phyloP scores from a whole-genome alignment of 2,888 invertebrate species.

The Ichneumoninae sp. region DNA sequence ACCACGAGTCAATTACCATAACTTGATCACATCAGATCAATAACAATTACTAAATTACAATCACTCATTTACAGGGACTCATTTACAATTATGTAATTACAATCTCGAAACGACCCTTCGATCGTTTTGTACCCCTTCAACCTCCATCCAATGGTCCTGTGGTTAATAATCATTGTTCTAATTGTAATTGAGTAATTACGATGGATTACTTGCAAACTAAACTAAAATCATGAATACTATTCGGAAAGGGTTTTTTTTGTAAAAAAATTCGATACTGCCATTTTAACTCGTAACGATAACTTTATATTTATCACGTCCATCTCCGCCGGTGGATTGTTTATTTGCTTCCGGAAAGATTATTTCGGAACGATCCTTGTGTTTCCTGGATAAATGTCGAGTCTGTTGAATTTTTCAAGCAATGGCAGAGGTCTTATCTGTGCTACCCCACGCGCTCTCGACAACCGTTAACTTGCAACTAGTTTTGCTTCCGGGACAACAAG shows the following conservation, averaged over 20 bases:
- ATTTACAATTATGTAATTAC: no score
- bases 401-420: not conserved
- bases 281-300: constrained; percentile 4
- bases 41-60: no score
- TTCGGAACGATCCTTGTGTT: constrained; percentile 34
- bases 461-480: constrained; percentile 36
- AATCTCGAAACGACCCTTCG: not conserved
- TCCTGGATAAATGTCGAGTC: constrained; percentile 36
- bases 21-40: no score
- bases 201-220: not conserved
- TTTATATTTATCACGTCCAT: not conserved
- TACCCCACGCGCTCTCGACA: constrained; percentile 33
- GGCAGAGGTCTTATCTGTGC: not conserved
- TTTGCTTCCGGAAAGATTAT: constrained; percentile 16
- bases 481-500: constrained; percentile 46
- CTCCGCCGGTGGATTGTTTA: constrained; percentile 13
- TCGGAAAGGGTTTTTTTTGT: not conserved
- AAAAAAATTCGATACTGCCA: not conserved
- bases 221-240: constrained; percentile 9
- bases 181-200: not conserved
- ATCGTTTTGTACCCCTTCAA: not conserved
- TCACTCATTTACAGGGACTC: no score
- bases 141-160: not conserved
- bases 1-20: no score
- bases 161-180: constrained; percentile 9